Base-by-base conservation (phyloP, 2,888 invertebrate genomes). In the Nipponacmea schrenckii region DNA sequence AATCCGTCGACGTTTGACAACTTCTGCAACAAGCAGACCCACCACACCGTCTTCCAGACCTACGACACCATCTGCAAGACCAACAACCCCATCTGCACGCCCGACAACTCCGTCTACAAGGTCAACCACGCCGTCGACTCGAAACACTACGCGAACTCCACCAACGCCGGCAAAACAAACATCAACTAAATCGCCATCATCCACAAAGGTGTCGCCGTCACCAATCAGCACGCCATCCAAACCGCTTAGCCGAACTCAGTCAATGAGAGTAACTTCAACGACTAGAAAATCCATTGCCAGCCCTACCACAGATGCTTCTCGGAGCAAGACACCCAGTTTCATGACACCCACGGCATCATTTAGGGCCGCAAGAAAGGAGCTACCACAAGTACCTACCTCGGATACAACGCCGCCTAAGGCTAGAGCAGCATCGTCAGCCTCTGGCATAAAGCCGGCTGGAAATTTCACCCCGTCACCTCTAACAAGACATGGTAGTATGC, bases 331-430 rank as follows among this genome's bases (percentile, higher is more conserved):
- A 44, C 72, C 79, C 1, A 79, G 82, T 2, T 83, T 84, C 71
- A 82, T 83, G 83, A 76, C 81, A 45, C 81, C 83, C 17, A 84
- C 84, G 14, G 79, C 82, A 24, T 74, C 85, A 17, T 82, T 83
- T 7, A 82, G 78, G 72, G 79, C 80, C 0, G 24, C 56, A 20
- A 67, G 80, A 56, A 39, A 74, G 20, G 78, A 79, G 20, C 71
- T 68, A 46, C 39, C 72, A 12, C 78, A 78, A 27, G 62, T 62
- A 14, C 79, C 79, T 64, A 75, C 73, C 5, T 50, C 63, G 17
- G 67, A 70, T 15, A 66, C 76, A 7, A 73, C 80, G 0, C 74
- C 79, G 20, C 78, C 81, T 46, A 75, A 75, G 5, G 75, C 79
- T 64, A 76, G 73, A 39, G 77, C 73, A 50, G 70, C 72, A 4